Conservation (phyloP, 2,113 vertebrate genomes). For the Silurus meridionalis region DNA sequence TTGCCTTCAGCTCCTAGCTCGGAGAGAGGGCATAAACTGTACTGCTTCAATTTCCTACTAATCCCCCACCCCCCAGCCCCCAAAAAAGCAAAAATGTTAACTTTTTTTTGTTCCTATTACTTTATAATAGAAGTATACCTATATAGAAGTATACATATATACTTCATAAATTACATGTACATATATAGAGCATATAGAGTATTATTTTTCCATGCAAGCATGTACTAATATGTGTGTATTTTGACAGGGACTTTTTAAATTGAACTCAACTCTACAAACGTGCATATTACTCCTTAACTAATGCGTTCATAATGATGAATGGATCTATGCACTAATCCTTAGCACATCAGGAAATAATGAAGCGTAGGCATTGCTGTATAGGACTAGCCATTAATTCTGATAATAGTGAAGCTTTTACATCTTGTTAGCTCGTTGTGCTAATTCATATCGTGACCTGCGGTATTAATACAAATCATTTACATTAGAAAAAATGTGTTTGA, state of each 20-base stretch:
- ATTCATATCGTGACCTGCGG: slow-evolving; percentile 9
- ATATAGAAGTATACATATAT: no score
- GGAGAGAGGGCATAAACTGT: neutral
- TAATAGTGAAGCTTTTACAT: slow-evolving; percentile 17
- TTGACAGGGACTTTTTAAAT: neutral
- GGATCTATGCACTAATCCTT: neutral
- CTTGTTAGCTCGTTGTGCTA: slow-evolving; percentile 6
- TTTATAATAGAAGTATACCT: no score
- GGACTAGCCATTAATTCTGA: neutral
- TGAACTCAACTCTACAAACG: neutral
- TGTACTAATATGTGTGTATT: neutral
- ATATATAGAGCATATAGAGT: neutral
- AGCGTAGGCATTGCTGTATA: neutral
- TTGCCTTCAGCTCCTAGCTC: neutral
- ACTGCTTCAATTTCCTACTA: neutral
- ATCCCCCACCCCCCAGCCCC: no score
- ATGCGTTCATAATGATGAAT: slow-evolving; percentile 11
- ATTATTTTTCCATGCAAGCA: neutral
- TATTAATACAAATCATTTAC: slow-evolving; percentile 11
- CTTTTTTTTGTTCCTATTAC: no score
- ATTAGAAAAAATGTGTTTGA: neutral
- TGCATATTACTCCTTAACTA: neutral
- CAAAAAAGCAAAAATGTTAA: no score
- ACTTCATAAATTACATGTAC: neutral
- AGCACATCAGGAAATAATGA: slow-evolving; percentile 12